phyloP scores from a whole-genome alignment of 2,797 vertebrate genomes.

The Hoplostethus atlanticus region DNA sequence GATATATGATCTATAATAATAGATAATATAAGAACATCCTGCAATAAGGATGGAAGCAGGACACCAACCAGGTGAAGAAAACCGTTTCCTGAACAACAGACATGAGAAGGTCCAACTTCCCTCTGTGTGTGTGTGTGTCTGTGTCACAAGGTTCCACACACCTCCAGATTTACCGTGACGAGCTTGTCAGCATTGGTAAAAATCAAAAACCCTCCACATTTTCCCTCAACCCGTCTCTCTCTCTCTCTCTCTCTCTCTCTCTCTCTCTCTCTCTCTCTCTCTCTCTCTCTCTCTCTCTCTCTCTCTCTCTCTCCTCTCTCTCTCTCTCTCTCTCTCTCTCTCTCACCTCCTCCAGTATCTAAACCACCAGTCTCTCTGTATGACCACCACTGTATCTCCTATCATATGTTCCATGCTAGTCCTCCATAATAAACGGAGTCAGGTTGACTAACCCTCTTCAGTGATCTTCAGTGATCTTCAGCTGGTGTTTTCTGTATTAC shows the following conservation, averaged over 20 bases:
- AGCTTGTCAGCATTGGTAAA: neutral
- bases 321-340: neutral
- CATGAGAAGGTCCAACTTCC: no score
- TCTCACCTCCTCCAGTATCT: neutral
- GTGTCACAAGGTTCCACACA: conserved; percentile 4
- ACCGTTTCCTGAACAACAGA: no score
- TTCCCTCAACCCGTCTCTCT: neutral
- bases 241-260: neutral
- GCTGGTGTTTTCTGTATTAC: neutral
- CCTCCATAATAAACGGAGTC: neutral
- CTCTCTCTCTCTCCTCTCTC: neutral
- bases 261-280: neutral
- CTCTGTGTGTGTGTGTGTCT: neutral
- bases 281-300: neutral
- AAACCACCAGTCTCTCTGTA: neutral
- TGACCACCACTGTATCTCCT: neutral
- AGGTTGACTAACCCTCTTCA: neutral
- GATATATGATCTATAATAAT: no score
- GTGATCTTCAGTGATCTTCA: no score
- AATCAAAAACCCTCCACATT: neutral
- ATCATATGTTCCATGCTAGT: conserved; percentile 34
- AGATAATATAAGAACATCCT: no score
- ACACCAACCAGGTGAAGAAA: no score
- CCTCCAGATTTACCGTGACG: conserved; percentile 25
- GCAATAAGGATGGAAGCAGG: no score